phyloP scores from a whole-genome alignment of 2,888 invertebrate genomes.

The Loripinus fragilis region DNA sequence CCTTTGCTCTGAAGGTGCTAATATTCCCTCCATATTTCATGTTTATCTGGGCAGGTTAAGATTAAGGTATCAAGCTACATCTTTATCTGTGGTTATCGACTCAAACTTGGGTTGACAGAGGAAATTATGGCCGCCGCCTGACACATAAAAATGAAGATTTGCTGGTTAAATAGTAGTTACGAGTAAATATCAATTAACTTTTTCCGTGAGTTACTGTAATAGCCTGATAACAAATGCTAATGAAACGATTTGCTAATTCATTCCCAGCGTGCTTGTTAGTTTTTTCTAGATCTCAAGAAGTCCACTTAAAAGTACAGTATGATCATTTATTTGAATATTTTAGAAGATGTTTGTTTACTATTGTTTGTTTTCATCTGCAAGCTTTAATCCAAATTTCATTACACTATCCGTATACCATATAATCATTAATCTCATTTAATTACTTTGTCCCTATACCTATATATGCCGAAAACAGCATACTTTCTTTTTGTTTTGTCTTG shows the following conservation, averaged over 20 bases:
- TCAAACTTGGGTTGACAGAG: slow-evolving; percentile 12
- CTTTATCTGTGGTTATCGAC: slow-evolving; percentile 1
- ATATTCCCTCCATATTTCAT: slow-evolving; percentile 19
- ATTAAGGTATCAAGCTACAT: slow-evolving; percentile 15
- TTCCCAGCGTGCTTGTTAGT: no score
- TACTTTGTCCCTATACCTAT: no score
- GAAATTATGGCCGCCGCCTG: background rate
- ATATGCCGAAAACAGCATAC: no score
- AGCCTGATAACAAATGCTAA: slow-evolving; percentile 5
- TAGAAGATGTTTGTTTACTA: no score
- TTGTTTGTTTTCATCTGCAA: no score
- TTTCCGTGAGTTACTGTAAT: background rate
- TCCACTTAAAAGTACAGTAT: no score
- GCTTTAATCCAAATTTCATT: no score
- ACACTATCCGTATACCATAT: no score
- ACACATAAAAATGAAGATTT: slow-evolving; percentile 18
- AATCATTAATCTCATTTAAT: no score
- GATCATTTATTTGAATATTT: no score
- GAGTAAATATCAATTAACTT: slow-evolving; percentile 5
- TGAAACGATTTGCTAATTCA: background rate
- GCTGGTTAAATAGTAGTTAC: background rate
- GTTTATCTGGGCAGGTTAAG: slow-evolving; percentile 18
- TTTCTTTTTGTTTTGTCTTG: no score
- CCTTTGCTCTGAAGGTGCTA: background rate
- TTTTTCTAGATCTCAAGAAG: no score